These are phyloP conservation scores for Ischnus inquisitorius DNA, from an alignment of 2,888 invertebrate species.

Conservation along the genomic window DNA sequence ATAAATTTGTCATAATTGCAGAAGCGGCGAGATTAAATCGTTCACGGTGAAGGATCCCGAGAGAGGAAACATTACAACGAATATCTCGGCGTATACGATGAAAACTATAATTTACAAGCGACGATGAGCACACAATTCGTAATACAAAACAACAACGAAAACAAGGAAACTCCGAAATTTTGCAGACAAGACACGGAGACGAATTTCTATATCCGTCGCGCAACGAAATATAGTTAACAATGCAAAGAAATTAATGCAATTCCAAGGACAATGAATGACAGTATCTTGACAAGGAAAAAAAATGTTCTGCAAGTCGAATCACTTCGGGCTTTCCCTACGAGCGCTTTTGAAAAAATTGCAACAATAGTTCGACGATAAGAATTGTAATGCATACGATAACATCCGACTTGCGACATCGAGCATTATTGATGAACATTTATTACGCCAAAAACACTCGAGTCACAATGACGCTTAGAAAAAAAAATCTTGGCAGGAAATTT, in stretches of 20 bases:
- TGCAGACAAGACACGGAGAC: too few species aligned
- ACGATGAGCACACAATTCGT: slow-evolving; percentile 1
- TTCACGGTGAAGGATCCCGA: slow-evolving; percentile 83
- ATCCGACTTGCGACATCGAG: background rate
- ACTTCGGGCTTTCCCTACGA: background rate
- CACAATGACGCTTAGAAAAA: background rate
- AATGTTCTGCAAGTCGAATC: background rate
- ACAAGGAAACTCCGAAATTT: too few species aligned
- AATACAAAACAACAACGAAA: too few species aligned
- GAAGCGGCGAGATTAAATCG: slow-evolving; percentile 68
- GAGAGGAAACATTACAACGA: slow-evolving; percentile 81
- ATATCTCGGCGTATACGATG: slow-evolving; percentile 84
- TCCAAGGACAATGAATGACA: background rate
- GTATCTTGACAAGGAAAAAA: background rate
- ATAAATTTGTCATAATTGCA: slow-evolving; percentile 52
- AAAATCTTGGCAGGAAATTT: too few species aligned
- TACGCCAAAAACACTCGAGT: background rate
- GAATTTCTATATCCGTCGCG: too few species aligned
- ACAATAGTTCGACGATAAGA: background rate
- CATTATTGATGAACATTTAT: background rate
- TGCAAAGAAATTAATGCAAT: background rate
- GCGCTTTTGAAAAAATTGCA: background rate
- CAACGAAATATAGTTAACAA: background rate
- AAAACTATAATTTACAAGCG: slow-evolving; percentile 85
- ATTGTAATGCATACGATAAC: background rate